Base-by-base conservation (phyloP, 2,113 vertebrate species). In the Empidonax alnorum region DNA sequence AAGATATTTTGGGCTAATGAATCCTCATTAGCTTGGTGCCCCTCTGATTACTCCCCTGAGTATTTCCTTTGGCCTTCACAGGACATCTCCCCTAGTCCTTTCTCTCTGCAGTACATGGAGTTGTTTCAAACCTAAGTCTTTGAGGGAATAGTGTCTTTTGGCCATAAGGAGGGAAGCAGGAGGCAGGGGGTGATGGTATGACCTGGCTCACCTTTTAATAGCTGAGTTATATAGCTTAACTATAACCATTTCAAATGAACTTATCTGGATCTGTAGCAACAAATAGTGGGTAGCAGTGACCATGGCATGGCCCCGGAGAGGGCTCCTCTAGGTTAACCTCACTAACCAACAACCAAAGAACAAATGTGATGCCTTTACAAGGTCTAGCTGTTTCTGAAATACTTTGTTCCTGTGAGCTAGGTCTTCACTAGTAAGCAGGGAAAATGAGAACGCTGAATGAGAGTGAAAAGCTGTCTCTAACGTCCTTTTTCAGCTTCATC, bases 361-460 rank as follows among this genome's bases (percentile, higher is more conserved):
- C 1, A 9, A 33, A 19, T 1, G 2, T 25, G 72, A 44, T 39
- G 19, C 15, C 35, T 90, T 92, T 47, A 39, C 0, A 2, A 31
- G 14, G 24, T 65, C 37, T 24, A 52, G 3, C 11, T 62, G 2
- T 41, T 86, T 77, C 72, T 3, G 2, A 73, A 79, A 73, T 4
- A 17, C 17, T 56, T 37, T 77, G 13, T 41, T 67, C 17, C n/a
- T 83, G 6, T 53, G n/a, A 62, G 12, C 41, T 69, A 24, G 16
- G 27, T 88, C 63, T 61, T 86, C 50, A 50, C 19, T 65, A 52
- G 61, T 44, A 71, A 90, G 63, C 11, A 46, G 15, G 24, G 68
- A 90, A 79, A 88, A 90, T 18, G 7, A 76, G 33, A 72, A 44
- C 31, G 6, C 4, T 23, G 31, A 69, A 53, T 47, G 33, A 80